Conservation (phyloP, 2,797 vertebrate species). For the Alca torda region DNA sequence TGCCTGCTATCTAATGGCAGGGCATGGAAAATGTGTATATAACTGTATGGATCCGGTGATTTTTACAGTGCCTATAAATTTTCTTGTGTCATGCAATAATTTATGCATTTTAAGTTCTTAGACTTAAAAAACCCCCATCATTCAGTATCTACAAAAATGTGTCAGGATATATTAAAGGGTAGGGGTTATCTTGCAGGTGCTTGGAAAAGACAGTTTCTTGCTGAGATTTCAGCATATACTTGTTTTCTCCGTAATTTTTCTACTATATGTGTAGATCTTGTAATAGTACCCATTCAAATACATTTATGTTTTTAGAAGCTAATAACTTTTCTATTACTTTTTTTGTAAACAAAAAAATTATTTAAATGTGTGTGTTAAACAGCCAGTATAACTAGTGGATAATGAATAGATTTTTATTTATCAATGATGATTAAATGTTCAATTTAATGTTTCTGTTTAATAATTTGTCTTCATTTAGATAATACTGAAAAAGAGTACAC, state of each 20-base stretch:
- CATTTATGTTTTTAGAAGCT: not conserved
- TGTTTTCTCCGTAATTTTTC: not conserved
- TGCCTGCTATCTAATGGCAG: not conserved
- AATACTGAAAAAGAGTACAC: not conserved
- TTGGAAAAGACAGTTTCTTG: not conserved
- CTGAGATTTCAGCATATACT: not conserved
- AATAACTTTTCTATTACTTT: not conserved
- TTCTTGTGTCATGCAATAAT: not conserved
- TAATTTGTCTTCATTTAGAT: not conserved
- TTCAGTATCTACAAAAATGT: not conserved
- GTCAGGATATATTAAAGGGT: not conserved
- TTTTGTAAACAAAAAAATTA: not conserved
- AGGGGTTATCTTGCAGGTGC: not conserved
- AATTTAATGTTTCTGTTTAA: not conserved
- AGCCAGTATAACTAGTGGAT: not conserved
- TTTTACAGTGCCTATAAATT: not conserved
- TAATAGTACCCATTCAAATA: not conserved
- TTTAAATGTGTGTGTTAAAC: not conserved
- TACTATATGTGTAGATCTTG: rapidly evolving
- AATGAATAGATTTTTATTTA: not conserved
- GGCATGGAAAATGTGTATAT: not conserved
- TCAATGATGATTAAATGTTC: not conserved
- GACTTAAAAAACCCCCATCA: rapidly evolving
- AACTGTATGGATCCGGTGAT: not conserved
- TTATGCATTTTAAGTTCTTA: not conserved